phyloP scores from a whole-genome alignment of 2,113 vertebrate genomes.

The Rhabdomys dilectus region DNA sequence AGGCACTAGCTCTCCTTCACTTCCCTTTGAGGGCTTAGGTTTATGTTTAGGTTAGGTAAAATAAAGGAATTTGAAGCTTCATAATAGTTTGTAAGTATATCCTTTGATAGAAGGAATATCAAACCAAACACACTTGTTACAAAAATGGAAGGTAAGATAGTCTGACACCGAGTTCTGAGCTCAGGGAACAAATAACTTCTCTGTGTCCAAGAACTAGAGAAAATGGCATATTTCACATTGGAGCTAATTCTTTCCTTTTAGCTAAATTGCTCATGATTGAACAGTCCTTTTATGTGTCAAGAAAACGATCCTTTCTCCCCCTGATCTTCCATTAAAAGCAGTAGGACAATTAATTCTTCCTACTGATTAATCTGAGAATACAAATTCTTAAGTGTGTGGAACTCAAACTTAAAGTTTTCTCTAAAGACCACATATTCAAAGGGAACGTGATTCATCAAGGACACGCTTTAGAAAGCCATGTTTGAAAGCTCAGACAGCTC shows the following conservation, averaged over 20 bases:
- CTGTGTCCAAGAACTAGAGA: slow-evolving; percentile 2
- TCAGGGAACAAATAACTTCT: not conserved
- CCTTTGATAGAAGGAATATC: not conserved
- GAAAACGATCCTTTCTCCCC: slow-evolving; percentile 18
- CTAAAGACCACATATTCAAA: slow-evolving; percentile 44
- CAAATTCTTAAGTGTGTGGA: slow-evolving; percentile 33
- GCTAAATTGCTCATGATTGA: slow-evolving; percentile 52
- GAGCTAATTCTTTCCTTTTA: slow-evolving; percentile 45
- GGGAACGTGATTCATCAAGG: slow-evolving; percentile 13
- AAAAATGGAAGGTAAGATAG: slow-evolving; percentile 13
- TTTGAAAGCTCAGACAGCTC: slow-evolving; percentile 47
- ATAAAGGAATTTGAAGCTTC: slow-evolving; percentile 5
- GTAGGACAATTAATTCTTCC: slow-evolving; percentile 50
- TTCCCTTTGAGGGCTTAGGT: slow-evolving; percentile 4
- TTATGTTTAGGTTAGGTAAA: not conserved
- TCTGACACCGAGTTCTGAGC: slow-evolving; percentile 15
- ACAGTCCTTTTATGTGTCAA: slow-evolving; percentile 34
- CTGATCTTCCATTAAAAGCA: slow-evolving; percentile 43
- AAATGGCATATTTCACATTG: slow-evolving; percentile 53
- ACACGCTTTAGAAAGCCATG: slow-evolving; percentile 5
- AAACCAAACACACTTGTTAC: not conserved
- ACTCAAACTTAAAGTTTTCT: slow-evolving; percentile 30
- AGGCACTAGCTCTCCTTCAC: not conserved
- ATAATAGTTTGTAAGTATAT: not conserved
- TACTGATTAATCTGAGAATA: slow-evolving; percentile 47